phyloP scores from a whole-genome alignment of 2,797 vertebrate species.

The Mormyrus hasselquistii region DNA sequence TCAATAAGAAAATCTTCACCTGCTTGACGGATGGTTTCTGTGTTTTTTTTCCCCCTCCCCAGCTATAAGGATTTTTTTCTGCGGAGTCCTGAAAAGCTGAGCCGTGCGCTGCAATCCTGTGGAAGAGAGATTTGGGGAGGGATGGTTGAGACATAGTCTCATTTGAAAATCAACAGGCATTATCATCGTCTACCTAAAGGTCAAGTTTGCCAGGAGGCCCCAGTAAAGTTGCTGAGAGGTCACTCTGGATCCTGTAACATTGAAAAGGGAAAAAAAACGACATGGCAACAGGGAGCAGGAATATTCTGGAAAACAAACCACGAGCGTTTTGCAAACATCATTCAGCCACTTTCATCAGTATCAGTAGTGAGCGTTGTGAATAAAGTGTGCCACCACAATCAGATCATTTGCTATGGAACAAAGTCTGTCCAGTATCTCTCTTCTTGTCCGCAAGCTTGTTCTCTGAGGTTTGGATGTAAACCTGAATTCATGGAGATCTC shows the following conservation, averaged over 20 bases:
- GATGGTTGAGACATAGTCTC: neutral
- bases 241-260: neutral
- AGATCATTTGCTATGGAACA: neutral
- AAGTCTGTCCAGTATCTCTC: neutral
- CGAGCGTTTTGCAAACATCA: neutral
- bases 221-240: constrained; percentile 32
- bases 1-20: constrained; percentile 13
- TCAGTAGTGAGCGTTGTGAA: neutral
- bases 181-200: constrained; percentile 36
- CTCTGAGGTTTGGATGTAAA: neutral
- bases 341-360: neutral
- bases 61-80: neutral
- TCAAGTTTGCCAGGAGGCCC: constrained; percentile 34
- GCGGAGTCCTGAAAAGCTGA: neutral
- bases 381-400: neutral
- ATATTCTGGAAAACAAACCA: neutral
- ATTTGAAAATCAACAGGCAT: constrained; percentile 8
- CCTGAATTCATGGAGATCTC: neutral
- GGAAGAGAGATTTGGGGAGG: neutral
- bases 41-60: neutral
- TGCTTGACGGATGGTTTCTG: neutral
- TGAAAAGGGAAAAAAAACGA: neutral
- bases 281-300: neutral
- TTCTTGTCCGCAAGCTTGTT: neutral
- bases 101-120: neutral